Evolutionary conservation across 2,797 vertebrate species (phyloP).

Genomic region (Falco columbarius): DNA sequence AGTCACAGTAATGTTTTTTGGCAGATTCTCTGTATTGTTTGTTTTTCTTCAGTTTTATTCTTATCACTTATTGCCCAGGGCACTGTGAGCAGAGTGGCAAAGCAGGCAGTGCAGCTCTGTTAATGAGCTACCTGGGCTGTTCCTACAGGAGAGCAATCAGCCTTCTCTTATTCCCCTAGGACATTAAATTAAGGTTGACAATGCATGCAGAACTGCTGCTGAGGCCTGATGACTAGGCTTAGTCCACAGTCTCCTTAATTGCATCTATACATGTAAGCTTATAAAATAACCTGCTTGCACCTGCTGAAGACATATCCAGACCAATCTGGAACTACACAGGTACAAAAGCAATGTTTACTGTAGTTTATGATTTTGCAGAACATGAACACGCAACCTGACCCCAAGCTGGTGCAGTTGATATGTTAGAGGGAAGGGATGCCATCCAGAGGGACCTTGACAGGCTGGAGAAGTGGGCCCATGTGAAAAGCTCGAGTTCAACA

Average conservation of each 20-base stretch:
- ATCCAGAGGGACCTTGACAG: not conserved
- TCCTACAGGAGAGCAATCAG: not conserved
- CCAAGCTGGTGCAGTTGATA: not conserved
- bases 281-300: not conserved
- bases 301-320: not conserved
- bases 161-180: not conserved
- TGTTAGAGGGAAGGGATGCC: not conserved
- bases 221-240: not conserved
- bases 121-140: slow-evolving; percentile 29
- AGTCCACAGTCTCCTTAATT: not conserved
- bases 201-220: not conserved
- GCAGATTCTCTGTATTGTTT: not conserved
- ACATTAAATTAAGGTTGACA: slow-evolving; percentile 32
- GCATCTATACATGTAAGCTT: not conserved
- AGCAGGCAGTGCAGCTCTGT: not conserved
- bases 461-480: not conserved
- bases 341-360: not conserved
- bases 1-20: not conserved
- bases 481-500: not conserved
- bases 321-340: not conserved
- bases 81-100: not conserved
- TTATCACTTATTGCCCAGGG: not conserved
- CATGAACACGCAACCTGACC: not conserved
- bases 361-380: not conserved
- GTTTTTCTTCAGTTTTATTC: slow-evolving; percentile 18